phyloP scores from a whole-genome alignment of 2,888 invertebrate genomes.

The Lithophane leautieri region DNA sequence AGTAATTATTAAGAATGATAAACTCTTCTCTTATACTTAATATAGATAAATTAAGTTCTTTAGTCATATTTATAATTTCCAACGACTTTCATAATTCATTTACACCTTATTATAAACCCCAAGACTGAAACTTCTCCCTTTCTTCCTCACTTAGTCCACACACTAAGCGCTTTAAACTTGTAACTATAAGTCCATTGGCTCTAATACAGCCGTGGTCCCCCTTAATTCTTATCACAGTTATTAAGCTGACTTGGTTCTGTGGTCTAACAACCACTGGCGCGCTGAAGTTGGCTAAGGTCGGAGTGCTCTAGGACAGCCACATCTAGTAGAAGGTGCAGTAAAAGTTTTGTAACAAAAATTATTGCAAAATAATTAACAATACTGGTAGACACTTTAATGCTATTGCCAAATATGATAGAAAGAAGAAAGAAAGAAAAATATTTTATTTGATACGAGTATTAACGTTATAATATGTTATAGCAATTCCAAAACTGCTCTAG shows the following conservation, averaged over 20 bases:
- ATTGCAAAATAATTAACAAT: constrained; percentile 10
- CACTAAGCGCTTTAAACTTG: constrained; percentile 34
- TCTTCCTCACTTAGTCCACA: constrained; percentile 8
- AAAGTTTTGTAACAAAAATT: constrained; percentile 7
- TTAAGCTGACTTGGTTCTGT: constrained; percentile 51
- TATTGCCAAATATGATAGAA: not conserved
- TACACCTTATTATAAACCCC: not conserved
- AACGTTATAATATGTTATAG: no score
- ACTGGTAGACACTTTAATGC: not conserved
- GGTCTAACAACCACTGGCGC: constrained; percentile 42
- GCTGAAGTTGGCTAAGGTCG: constrained; percentile 44
- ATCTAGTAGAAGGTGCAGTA: not conserved
- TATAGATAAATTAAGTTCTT: not conserved
- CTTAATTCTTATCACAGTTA: constrained; percentile 55
- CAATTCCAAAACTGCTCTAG: constrained; percentile 12
- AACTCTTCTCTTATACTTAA: not conserved
- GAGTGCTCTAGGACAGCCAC: constrained; percentile 34
- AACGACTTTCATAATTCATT: not conserved
- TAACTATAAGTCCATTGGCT: constrained; percentile 35
- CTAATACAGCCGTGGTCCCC: constrained; percentile 3
- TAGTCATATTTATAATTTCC: not conserved
- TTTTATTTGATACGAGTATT: no score
- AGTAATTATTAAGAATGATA: constrained; percentile 11
- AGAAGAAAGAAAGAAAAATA: no score
- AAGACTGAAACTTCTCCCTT: not conserved